Conservation (phyloP, 2,888 invertebrate species). For the Drosophila glabriapex region DNA sequence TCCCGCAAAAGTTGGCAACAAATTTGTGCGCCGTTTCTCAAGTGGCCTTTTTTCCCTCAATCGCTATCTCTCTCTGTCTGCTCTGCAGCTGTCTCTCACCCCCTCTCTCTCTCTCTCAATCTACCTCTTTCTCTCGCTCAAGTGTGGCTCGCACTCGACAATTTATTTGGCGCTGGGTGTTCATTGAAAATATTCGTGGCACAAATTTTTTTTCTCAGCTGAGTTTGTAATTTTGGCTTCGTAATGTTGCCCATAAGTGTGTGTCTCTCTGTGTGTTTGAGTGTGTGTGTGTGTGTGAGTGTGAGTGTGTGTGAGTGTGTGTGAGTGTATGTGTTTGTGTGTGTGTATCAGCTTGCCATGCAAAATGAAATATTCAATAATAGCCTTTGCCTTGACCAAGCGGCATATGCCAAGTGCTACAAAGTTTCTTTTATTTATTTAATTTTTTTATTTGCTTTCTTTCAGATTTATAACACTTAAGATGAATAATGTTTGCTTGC, state of each 20-base stretch:
- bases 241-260: constrained; percentile 21
- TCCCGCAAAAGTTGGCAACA: constrained; percentile 77
- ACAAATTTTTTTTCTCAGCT: constrained; percentile 54
- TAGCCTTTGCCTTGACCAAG: constrained; percentile 74
- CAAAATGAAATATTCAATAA: constrained; percentile 75
- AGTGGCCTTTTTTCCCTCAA: constrained; percentile 44
- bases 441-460: constrained; percentile 2
- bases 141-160: constrained; percentile 77
- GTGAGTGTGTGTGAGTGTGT: background rate
- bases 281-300: background rate
- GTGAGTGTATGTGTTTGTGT: constrained; percentile 2
- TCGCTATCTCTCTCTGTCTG: background rate
- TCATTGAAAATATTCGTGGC: constrained; percentile 69
- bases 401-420: constrained; percentile 71
- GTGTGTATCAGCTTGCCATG: constrained; percentile 30
- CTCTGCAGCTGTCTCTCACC: background rate
- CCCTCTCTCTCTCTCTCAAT: background rate
- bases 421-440: constrained; percentile 33
- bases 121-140: constrained; percentile 38
- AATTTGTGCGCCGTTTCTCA: constrained; percentile 71
- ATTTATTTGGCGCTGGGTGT: constrained; percentile 61
- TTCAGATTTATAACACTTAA: constrained; percentile 32
- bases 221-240: constrained; percentile 63
- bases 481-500: constrained; percentile 14
- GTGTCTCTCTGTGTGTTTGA: background rate